Evolutionary conservation across 2,797 vertebrate genomes (phyloP), one percentile per base, ranked within the genome.

Genomic region (Enteromius radiatus): DNA sequence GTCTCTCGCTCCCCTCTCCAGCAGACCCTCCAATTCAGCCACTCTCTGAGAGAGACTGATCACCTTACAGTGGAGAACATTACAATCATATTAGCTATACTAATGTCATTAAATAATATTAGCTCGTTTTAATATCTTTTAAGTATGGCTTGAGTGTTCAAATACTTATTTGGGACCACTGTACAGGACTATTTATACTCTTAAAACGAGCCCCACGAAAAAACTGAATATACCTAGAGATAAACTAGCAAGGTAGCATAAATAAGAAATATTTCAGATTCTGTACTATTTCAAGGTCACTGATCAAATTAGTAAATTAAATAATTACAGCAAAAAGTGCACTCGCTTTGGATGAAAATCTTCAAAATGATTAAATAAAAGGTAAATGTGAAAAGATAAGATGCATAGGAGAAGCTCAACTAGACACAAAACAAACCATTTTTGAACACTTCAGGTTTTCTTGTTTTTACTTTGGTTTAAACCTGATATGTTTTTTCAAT

Each of bases 1-100:
- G 75, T 98, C 97, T 86, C 95, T 93, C 64, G 92, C 91, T 68
- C 91, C 85, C 89, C 94, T 94, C 86, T 96, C 95, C n/a, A 95
- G 31, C 81, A 96, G 92, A 64, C 93, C 92, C 83, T 98, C 96
- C 73, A 97, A 81, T 61, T 92, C 87, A 4, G 95, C 96, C 69
- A 96, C 93, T 78, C 90, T 95, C 89, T 97, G 93, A 86, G 95
- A 95, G n/a, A 96, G 89, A 82, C 88, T 80, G 23, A 91, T 91
- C 71, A 96, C 93, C 97, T 99, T 31, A 31, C 31, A 36, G 3
- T 61, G 15, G 54, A 11, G 73, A 26, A 33, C 10, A 76, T 74
- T 28, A 76, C 1, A 54, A 74, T 59, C 8, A 78, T 17, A 73
- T 8, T 49, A 11, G 19, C 15, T 36, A 68, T 41, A 41, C 23